Evolutionary conservation across 2,113 vertebrate genomes (phyloP).

Genomic region (Hyperoodon ampullatus): DNA sequence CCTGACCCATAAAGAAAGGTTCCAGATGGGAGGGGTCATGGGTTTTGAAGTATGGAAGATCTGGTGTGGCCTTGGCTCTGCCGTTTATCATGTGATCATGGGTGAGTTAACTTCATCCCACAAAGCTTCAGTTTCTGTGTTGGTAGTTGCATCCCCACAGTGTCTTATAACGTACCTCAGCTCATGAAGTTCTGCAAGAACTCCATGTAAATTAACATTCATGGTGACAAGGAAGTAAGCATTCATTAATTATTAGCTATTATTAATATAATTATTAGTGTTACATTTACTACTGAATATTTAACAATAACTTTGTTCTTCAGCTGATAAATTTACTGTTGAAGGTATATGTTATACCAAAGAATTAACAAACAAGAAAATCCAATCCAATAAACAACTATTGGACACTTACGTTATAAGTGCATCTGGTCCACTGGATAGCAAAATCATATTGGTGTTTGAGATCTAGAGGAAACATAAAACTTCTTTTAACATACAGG

Average conservation of each 20-base stretch:
- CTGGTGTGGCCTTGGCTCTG: background rate
- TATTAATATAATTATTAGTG: background rate
- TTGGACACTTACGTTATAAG: background rate
- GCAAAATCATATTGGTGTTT: background rate
- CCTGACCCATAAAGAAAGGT: background rate
- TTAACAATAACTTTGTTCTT: background rate
- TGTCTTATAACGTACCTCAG: background rate
- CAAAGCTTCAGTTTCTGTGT: background rate
- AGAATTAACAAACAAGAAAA: background rate
- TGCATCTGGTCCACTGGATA: background rate
- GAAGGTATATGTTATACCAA: background rate
- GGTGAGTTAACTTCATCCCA: background rate
- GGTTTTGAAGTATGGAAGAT: background rate
- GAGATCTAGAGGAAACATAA: background rate
- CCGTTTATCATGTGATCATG: background rate
- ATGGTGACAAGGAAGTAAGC: background rate
- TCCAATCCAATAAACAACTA: background rate
- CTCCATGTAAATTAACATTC: background rate
- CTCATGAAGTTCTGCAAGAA: background rate
- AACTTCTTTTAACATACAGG: background rate
- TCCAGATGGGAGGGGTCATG: background rate
- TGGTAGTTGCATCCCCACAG: background rate
- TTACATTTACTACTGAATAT: background rate
- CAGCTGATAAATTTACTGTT: background rate
- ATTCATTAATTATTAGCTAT: background rate